A percentile compares a stretch with the other conserved stretches of the same genome.
Evolutionary conservation across 2,888 invertebrate species (phyloP).

Genomic region (Heliconius hortense): DNA sequence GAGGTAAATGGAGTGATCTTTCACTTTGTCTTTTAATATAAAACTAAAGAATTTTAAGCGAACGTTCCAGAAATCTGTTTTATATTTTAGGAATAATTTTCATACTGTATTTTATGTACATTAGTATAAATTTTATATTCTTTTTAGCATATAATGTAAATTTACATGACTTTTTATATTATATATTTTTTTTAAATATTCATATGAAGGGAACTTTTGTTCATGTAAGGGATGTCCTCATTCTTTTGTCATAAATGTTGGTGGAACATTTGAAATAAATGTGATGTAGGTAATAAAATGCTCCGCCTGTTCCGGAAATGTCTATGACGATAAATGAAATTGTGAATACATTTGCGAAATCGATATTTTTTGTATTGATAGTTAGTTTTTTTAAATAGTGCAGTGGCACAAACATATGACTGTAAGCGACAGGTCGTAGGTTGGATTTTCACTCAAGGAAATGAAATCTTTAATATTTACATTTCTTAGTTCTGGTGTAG

Average conservation of each 20-base stretch:
- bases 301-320: slow-evolving; percentile 15
- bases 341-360: not conserved
- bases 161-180: not conserved
- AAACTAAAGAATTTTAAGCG: not conserved
- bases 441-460: no score
- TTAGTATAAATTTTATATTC: not conserved
- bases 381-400: not conserved
- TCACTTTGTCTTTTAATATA: not conserved
- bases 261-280: slow-evolving; percentile 24
- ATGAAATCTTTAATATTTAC: no score
- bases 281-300: slow-evolving; percentile 26
- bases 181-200: slow-evolving; percentile 6
- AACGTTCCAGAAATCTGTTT: not conserved
- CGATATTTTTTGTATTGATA: not conserved
- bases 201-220: slow-evolving; percentile 1
- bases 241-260: slow-evolving; percentile 24
- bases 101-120: not conserved
- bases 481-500: no score
- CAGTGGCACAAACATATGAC: no score
- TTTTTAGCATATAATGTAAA: not conserved
- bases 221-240: slow-evolving; percentile 9
- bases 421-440: no score
- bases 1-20: not conserved
- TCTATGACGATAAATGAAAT: slow-evolving; percentile 13
- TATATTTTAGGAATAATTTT: not conserved